Evolutionary conservation across 1,140 invertebrate species (phyloP).

Genomic region (Drosophila varians): DNA sequence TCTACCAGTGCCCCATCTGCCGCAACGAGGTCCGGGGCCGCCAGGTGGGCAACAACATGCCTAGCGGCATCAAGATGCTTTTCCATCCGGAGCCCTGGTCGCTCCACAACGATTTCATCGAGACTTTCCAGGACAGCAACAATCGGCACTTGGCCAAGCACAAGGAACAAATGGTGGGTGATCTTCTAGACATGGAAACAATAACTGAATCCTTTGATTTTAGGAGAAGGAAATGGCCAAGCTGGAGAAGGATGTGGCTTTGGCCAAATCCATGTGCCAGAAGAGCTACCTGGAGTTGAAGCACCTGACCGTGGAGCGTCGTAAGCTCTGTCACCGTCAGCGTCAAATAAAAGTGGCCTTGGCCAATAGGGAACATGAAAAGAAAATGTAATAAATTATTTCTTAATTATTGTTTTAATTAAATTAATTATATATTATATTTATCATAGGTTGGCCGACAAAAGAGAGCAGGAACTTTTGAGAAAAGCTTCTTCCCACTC

Average conservation of each 20-base stretch:
- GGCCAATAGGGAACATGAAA: not conserved
- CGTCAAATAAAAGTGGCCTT: slow-evolving; percentile 10
- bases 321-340: not conserved
- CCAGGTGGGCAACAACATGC: slow-evolving; percentile 53
- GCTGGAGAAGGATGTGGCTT: slow-evolving; percentile 6
- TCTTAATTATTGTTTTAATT: not conserved
- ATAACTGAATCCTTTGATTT: not conserved
- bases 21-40: slow-evolving; percentile 45
- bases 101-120: slow-evolving; percentile 12
- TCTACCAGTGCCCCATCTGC: slow-evolving; percentile 55
- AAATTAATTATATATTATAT: not conserved
- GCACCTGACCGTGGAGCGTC: slow-evolving; percentile 13
- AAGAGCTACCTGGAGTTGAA: slow-evolving; percentile 1
- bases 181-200: not conserved
- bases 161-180: slow-evolving; percentile 36
- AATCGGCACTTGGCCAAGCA: slow-evolving; percentile 25
- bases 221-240: slow-evolving; percentile 7
- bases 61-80: slow-evolving; percentile 42
- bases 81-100: slow-evolving; percentile 67
- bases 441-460: not conserved
- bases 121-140: slow-evolving; percentile 50
- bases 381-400: not conserved
- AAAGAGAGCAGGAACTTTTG: not conserved
- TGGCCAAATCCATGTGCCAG: slow-evolving; percentile 18
- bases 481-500: not conserved